Evolutionary conservation across 1,140 invertebrate genomes (phyloP).

Genomic region (Odontomachus brunneus): DNA sequence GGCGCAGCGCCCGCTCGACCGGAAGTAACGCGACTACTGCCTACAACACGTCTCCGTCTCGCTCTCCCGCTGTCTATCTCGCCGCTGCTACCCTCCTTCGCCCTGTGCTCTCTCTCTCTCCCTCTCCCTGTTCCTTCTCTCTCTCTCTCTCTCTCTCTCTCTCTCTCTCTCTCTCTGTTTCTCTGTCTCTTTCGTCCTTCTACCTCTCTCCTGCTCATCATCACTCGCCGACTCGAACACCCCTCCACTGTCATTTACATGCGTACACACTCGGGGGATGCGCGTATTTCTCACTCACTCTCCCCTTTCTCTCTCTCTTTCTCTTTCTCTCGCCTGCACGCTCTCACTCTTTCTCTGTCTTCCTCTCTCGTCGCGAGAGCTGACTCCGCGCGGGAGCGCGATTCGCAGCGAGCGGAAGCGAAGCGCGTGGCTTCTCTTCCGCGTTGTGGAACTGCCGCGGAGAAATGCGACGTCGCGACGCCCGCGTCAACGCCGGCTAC

Average conservation of each 20-base stretch:
- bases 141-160: conserved; percentile 39
- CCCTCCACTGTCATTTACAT: conserved; percentile 74
- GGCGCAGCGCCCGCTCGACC: conserved; percentile 84
- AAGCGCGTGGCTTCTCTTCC: conserved; percentile 21
- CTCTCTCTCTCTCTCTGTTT: conserved; percentile 47
- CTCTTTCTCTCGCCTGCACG: not conserved
- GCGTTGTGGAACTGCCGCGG: conserved; percentile 13
- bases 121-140: conserved; percentile 25
- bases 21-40: conserved; percentile 86
- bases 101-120: conserved; percentile 55
- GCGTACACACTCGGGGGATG: conserved; percentile 66
- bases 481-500: conserved; percentile 32
- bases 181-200: conserved; percentile 23
- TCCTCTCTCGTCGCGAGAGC: conserved; percentile 14
- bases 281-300: conserved; percentile 31
- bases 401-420: conserved; percentile 42
- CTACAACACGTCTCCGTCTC: conserved; percentile 80
- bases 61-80: conserved; percentile 62
- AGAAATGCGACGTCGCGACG: conserved; percentile 52
- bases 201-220: conserved; percentile 43
- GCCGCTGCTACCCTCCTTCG: conserved; percentile 58
- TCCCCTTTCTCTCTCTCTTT: conserved; percentile 7
- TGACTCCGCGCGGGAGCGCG: conserved; percentile 58
- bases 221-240: conserved; percentile 65
- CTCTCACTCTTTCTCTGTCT: not conserved